A percentile compares a stretch with the other conserved stretches of the same genome.
Evolutionary conservation across 2,797 vertebrate genomes (phyloP).

Genomic region (Liasis olivaceus): DNA sequence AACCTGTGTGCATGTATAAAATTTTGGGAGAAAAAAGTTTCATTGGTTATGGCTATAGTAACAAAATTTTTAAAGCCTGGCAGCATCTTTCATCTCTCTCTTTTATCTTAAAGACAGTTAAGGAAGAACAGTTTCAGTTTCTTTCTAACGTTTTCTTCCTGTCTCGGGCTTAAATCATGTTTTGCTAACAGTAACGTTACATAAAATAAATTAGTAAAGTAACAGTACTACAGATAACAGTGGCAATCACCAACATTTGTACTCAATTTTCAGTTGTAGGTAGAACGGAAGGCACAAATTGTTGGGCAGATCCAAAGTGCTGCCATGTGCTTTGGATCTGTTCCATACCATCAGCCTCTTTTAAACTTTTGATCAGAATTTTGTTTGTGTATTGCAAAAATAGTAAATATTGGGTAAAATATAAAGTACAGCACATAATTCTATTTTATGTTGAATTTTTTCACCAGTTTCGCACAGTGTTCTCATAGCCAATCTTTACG

Average conservation of each 20-base stretch:
- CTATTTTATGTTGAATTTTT: too few species aligned
- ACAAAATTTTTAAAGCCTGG: neutral
- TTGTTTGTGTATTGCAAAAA: neutral
- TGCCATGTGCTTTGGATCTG: too few species aligned
- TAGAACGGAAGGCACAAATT: too few species aligned
- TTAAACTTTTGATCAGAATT: neutral
- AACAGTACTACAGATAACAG: too few species aligned
- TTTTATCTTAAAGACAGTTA: neutral
- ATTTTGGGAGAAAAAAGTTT: neutral
- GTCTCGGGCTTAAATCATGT: neutral
- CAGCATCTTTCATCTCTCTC: neutral
- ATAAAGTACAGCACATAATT: neutral
- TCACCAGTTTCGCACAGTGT: too few species aligned
- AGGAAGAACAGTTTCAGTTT: neutral
- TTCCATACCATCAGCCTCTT: neutral
- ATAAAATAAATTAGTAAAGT: too few species aligned
- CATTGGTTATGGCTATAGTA: neutral
- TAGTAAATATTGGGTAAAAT: neutral
- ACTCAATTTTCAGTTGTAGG: too few species aligned
- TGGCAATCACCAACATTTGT: too few species aligned
- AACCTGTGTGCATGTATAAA: neutral
- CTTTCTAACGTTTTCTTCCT: neutral
- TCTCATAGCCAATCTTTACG: too few species aligned
- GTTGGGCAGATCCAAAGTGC: too few species aligned
- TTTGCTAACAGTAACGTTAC: neutral